A percentile compares a stretch with the other conserved stretches of the same genome.
These are phyloP conservation scores for Caenorhabditis plicata DNA, from an alignment of 2,888 invertebrate genomes.

Conservation along the genomic window DNA sequence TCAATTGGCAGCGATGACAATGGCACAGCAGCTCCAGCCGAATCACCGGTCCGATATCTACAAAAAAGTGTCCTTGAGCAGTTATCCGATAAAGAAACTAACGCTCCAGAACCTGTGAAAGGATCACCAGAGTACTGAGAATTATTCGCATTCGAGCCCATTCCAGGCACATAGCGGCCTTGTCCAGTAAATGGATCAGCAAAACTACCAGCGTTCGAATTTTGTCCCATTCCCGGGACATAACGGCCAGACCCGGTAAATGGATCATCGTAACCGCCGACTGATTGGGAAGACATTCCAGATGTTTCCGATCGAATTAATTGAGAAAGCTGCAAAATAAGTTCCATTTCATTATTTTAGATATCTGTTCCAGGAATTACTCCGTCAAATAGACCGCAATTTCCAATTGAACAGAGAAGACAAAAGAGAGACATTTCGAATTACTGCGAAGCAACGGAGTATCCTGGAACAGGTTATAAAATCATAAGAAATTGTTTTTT, in stretches of 20 bases:
- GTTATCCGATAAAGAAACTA: background rate
- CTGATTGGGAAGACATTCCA: slow-evolving; percentile 7
- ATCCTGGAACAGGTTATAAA: no score
- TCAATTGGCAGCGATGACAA: slow-evolving; percentile 45
- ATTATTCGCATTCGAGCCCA: background rate
- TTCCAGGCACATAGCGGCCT: slow-evolving; percentile 64
- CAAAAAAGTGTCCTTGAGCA: background rate
- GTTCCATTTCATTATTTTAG: no score
- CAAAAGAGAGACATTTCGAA: no score
- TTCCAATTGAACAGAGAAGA: no score
- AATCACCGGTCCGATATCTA: slow-evolving; percentile 20
- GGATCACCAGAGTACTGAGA: slow-evolving; percentile 25
- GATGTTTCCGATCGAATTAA: background rate
- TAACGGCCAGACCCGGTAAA: slow-evolving; percentile 63
- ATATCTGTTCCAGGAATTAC: no score
- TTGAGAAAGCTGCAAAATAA: slow-evolving; percentile 4
- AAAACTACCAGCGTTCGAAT: background rate
- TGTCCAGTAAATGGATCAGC: slow-evolving; percentile 38
- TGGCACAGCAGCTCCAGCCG: slow-evolving; percentile 31
- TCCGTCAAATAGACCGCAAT: no score
- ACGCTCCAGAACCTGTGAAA: slow-evolving; percentile 31
- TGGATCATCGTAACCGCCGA: slow-evolving; percentile 17
- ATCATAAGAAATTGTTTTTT: no score
- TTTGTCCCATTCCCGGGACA: slow-evolving; percentile 47
- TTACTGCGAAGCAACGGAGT: no score